These are phyloP conservation scores for Odontesthes bonariensis DNA, from an alignment of 2,113 vertebrate species.

Conservation along the genomic window DNA sequence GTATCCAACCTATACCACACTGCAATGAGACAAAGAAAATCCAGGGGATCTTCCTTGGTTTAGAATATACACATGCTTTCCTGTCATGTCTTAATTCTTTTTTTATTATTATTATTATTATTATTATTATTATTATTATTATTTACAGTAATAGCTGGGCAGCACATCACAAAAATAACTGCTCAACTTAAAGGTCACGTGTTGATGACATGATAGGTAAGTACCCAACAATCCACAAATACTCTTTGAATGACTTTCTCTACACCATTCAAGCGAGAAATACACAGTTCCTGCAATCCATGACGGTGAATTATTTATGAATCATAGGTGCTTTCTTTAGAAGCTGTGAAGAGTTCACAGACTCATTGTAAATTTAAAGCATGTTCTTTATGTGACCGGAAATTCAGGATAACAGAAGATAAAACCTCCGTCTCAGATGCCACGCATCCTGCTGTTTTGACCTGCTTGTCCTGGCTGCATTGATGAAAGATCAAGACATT, in stretches of 20 bases:
- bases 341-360: slow-evolving; percentile 45
- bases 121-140: not conserved
- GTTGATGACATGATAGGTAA: not conserved
- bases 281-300: slow-evolving; percentile 2
- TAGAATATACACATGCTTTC: not conserved
- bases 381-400: slow-evolving; percentile 12
- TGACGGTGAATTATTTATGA: slow-evolving; percentile 42
- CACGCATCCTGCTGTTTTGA: slow-evolving; percentile 17
- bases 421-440: slow-evolving; percentile 6
- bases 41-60: not conserved
- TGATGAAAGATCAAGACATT: slow-evolving; percentile 40
- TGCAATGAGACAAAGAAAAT: not conserved
- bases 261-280: not conserved
- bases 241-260: slow-evolving; percentile 4
- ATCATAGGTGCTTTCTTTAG: slow-evolving; percentile 32
- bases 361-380: slow-evolving; percentile 50
- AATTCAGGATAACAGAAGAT: slow-evolving; percentile 22
- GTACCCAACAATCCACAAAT: not conserved
- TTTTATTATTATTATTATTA: not conserved
- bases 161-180: not conserved
- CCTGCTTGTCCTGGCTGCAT: slow-evolving; percentile 22
- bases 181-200: not conserved
- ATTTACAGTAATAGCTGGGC: not conserved
- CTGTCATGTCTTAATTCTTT: not conserved
- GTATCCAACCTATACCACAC: not conserved